Percentiles rank a stretch among this genome's conserved stretches.
Evolutionary conservation across 2,113 vertebrate species (phyloP).

Genomic region (Odontesthes bonariensis): DNA sequence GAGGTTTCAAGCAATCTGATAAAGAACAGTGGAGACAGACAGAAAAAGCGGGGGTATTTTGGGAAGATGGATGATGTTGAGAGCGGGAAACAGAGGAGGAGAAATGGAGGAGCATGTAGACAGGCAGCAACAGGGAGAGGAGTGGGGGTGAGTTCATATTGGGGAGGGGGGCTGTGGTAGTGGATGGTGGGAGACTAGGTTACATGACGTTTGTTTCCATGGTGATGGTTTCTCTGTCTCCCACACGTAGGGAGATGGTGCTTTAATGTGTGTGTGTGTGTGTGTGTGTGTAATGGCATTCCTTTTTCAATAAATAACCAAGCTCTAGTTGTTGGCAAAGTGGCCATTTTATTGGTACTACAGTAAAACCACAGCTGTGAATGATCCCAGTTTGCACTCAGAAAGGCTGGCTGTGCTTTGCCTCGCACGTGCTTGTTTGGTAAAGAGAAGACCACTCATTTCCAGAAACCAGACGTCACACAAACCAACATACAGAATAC

Average conservation of each 20-base stretch:
- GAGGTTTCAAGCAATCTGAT: slow-evolving; percentile 23
- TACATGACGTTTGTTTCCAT: slow-evolving; percentile 82
- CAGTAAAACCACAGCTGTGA: slow-evolving; percentile 30
- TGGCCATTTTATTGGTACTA: slow-evolving; percentile 52
- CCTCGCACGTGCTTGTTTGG: slow-evolving; percentile 8
- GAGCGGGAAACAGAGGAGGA: slow-evolving; percentile 47
- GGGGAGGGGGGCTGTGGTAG: slow-evolving; percentile 52
- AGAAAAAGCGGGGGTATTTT: slow-evolving; percentile 21
- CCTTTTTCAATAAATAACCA: slow-evolving; percentile 60
- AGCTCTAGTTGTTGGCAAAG: slow-evolving; percentile 38
- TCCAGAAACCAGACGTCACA: slow-evolving; percentile 15
- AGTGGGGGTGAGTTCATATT: slow-evolving; percentile 68
- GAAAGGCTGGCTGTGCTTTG: slow-evolving; percentile 17
- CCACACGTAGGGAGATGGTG: slow-evolving; percentile 71
- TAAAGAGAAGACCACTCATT: slow-evolving; percentile 25
- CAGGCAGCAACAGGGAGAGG: slow-evolving; percentile 55
- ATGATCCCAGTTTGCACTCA: slow-evolving; percentile 28
- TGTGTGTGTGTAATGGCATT: slow-evolving; percentile 54
- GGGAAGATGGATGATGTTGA: slow-evolving; percentile 66
- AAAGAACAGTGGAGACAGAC: slow-evolving; percentile 1
- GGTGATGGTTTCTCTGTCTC: slow-evolving; percentile 80
- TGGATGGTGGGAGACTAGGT: slow-evolving; percentile 70
- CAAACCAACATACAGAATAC: slow-evolving; percentile 6
- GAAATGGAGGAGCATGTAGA: slow-evolving; percentile 54
- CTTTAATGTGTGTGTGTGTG: slow-evolving; percentile 52